Conservation (phyloP, 2,888 invertebrate genomes). For the Clanis bilineata region DNA sequence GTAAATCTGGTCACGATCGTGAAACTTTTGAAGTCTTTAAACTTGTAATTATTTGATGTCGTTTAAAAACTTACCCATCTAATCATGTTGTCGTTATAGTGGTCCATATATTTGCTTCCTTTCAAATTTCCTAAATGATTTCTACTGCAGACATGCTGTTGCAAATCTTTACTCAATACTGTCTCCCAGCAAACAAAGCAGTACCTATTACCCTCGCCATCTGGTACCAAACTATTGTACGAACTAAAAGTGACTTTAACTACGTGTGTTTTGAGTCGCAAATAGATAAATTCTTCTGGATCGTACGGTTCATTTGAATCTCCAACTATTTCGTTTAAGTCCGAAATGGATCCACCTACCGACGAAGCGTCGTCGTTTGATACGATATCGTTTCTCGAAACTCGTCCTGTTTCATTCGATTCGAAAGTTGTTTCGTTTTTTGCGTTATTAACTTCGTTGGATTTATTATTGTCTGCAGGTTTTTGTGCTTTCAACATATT, state of each 20-base stretch:
- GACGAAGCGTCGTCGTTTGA: not conserved
- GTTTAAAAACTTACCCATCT: not conserved
- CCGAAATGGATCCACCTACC: not conserved
- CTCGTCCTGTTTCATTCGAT: not conserved
- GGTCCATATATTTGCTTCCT: not conserved
- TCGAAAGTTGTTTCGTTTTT: no score
- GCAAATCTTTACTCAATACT: not conserved
- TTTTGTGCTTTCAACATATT: not conserved
- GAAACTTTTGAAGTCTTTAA: no score
- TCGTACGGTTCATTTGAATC: not conserved
- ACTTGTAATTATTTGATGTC: no score
- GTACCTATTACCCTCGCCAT: not conserved
- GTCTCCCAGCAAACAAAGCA: not conserved
- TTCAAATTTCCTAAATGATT: not conserved
- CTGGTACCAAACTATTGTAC: not conserved
- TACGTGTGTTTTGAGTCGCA: not conserved
- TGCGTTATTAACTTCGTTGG: not conserved
- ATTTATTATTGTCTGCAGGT: not conserved
- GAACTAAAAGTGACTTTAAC: not conserved
- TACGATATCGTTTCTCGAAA: not conserved
- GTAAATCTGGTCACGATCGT: no score
- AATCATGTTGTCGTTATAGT: not conserved
- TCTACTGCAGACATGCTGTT: not conserved
- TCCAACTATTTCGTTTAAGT: not conserved
- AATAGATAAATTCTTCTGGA: not conserved